These are phyloP conservation scores for Coilia nasus DNA, from an alignment of 2,797 vertebrate species.

Conservation along the genomic window DNA sequence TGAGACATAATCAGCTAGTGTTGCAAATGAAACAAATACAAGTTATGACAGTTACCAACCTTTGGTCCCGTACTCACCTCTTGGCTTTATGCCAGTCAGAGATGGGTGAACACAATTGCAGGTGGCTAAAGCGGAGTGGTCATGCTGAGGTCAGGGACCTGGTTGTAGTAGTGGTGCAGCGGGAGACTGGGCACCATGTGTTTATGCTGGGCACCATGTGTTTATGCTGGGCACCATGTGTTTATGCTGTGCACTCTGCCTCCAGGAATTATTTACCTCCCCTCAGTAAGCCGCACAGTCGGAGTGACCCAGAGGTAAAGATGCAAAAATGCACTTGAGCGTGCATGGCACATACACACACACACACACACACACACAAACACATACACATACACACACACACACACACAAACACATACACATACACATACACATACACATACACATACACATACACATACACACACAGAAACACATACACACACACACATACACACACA, in stretches of 20 bases:
- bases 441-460: background rate
- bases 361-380: background rate
- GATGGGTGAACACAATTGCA: too few species aligned
- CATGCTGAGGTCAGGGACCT: background rate
- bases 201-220: too few species aligned
- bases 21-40: too few species aligned
- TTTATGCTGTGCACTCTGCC: background rate
- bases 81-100: too few species aligned
- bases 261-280: background rate
- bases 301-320: background rate
- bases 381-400: background rate
- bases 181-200: too few species aligned
- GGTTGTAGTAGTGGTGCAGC: background rate
- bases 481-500: background rate
- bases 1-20: too few species aligned
- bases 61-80: too few species aligned
- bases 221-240: background rate
- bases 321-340: slow-evolving; percentile 4
- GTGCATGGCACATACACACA: background rate
- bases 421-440: background rate
- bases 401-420: background rate
- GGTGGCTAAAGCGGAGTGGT: background rate
- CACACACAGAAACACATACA: background rate
- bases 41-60: too few species aligned
- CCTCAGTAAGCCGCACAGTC: background rate